Base-by-base conservation (phyloP, 2,113 vertebrate genomes). In the Megaceryle torquata region DNA sequence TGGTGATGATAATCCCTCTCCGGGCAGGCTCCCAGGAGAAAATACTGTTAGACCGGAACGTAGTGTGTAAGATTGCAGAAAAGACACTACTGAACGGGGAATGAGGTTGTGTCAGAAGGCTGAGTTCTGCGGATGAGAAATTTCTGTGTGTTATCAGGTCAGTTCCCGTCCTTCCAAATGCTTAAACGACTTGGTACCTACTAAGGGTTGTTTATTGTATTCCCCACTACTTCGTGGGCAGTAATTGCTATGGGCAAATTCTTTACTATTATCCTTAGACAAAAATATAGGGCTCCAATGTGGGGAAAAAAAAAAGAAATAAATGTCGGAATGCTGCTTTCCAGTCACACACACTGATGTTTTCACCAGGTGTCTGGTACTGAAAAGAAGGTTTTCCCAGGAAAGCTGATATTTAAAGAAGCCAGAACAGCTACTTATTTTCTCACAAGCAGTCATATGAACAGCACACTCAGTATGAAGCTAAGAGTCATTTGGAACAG, bases 151-250 rank as follows among this genome's bases (percentile, higher is more conserved):
- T 72, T 26, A 6, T 4, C 22, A 33, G 31, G 31, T 57, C 2
- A 1, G 8, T 33, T 4, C 31, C 37, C 8, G 6, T 24, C 53
- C 44, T 80, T 83, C 43, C 20, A 33, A 74, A 29, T 1, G 21
- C 21, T 44, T 46, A 17, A 68, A 61, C 0, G 0, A 35, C 9
- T 14, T 44, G 31, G n/a, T 60, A 35, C 16, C 1, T 43, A 1
- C 13, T 18, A 7, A 20, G 51, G 28, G 15, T 31, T 75, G 5
- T 35, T 75, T 41, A 41, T 41, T 43, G 25, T 64, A 16, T 51
- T 72, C 10, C 26, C 19, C 0, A 0, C 0, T 16, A 51, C 14
- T 72, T 53, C 7, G 8, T 5, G 4, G 35, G 39, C 14, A 31
- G 39, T 16, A 69, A 24, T 48, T 59, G 7, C 13, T n/a, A 37